Evolutionary conservation across 2,888 invertebrate species (phyloP).

Genomic region (Amaurobius ferox): DNA sequence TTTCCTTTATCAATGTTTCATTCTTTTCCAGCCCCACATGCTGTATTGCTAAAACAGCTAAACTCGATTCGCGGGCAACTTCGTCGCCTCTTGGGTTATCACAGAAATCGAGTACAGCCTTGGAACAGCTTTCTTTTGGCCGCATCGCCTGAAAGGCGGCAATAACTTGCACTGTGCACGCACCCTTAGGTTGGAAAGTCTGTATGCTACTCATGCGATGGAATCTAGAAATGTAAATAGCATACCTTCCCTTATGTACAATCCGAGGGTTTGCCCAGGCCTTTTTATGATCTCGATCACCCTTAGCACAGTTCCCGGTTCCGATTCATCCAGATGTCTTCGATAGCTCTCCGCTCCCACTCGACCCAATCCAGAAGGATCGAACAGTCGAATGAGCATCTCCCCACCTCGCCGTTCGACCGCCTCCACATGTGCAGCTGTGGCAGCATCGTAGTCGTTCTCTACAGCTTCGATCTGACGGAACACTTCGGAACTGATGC

Average conservation of each 20-base stretch:
- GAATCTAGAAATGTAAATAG: no score
- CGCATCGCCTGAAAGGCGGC: no score
- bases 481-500: conserved; percentile 93
- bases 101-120: no score
- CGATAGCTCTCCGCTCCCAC: conserved; percentile 91
- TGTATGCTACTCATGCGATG: no score
- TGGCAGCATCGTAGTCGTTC: conserved; percentile 95
- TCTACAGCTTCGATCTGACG: conserved; percentile 97
- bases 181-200: no score
- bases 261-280: conserved; percentile 97
- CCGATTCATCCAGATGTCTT: conserved; percentile 83
- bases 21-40: no score
- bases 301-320: conserved; percentile 67
- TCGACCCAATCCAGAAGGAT: conserved; percentile 90
- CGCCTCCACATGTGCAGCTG: conserved; percentile 93
- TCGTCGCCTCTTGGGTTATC: no score
- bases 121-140: no score
- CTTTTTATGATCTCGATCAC: conserved; percentile 99
- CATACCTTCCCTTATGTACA: conserved; percentile 95
- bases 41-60: no score
- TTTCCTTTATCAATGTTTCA: no score
- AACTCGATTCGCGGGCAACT: no score
- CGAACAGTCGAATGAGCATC: conserved; percentile 95
- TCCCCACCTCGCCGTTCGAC: conserved; percentile 89
- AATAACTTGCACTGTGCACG: no score